These are phyloP conservation scores for Pagetopsis macropterus DNA, from an alignment of 2,797 vertebrate genomes.

Conservation along the genomic window DNA sequence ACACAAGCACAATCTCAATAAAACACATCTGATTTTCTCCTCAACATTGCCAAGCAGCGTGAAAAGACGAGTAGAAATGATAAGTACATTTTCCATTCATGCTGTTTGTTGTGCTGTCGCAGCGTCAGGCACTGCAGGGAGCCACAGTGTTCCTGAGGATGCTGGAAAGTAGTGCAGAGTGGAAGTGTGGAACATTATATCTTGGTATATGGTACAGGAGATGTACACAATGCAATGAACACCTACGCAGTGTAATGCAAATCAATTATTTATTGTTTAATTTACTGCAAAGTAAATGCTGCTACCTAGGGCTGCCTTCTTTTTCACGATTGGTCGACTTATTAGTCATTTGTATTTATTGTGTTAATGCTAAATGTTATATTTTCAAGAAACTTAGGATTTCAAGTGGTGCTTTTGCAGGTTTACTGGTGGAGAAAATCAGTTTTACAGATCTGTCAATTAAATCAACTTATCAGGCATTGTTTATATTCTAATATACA, in stretches of 20 bases:
- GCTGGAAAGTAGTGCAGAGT: slow-evolving; percentile 35
- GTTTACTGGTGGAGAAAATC: too few species aligned
- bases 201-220: slow-evolving; percentile 17
- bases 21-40: slow-evolving; percentile 29
- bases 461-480: too few species aligned
- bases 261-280: not conserved
- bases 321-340: too few species aligned
- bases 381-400: too few species aligned
- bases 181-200: slow-evolving; percentile 29
- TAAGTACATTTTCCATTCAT: slow-evolving; percentile 32
- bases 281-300: slow-evolving; percentile 18
- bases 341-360: too few species aligned
- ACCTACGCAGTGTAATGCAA: slow-evolving; percentile 14
- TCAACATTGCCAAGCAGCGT: slow-evolving; percentile 27
- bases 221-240: slow-evolving; percentile 25
- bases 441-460: too few species aligned
- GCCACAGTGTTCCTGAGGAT: slow-evolving; percentile 30
- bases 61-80: slow-evolving; percentile 28
- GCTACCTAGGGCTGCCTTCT: not conserved
- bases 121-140: slow-evolving; percentile 32
- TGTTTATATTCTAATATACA: too few species aligned
- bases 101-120: slow-evolving; percentile 43
- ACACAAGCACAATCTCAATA: slow-evolving; percentile 17
- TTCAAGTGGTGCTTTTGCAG: too few species aligned
- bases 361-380: too few species aligned